These are phyloP conservation scores for Scaptomyza tumidula DNA, from an alignment of 2,888 invertebrate species.

Conservation along the genomic window DNA sequence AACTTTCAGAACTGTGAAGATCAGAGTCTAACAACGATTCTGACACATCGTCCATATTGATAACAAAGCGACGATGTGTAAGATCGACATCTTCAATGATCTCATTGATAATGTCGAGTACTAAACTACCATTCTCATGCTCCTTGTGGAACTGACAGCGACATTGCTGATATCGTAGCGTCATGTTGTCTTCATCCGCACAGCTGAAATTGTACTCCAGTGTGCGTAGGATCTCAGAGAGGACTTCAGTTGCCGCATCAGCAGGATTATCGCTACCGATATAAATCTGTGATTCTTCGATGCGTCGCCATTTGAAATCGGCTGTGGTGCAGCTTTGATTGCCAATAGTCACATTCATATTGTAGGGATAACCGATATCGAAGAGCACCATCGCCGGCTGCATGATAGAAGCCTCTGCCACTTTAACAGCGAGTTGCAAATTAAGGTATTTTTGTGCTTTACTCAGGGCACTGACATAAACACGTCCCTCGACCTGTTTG, in stretches of 20 bases:
- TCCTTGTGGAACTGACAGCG: slow-evolving; percentile 58
- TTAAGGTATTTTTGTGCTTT: slow-evolving; percentile 59
- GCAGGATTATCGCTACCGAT: slow-evolving; percentile 58
- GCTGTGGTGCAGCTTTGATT: slow-evolving; percentile 71
- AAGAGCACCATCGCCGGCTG: slow-evolving; percentile 74
- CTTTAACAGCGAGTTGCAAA: slow-evolving; percentile 53
- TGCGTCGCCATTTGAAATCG: slow-evolving; percentile 74
- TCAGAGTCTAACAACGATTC: slow-evolving; percentile 6
- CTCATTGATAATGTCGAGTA: slow-evolving; percentile 69
- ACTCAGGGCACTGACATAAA: slow-evolving; percentile 60
- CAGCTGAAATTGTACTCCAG: slow-evolving; percentile 69
- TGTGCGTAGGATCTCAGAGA: slow-evolving; percentile 73
- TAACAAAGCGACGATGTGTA: slow-evolving; percentile 54
- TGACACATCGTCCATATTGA: slow-evolving; percentile 21
- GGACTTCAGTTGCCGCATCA: slow-evolving; percentile 64
- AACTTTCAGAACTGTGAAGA: slow-evolving; percentile 34
- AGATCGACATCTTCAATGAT: slow-evolving; percentile 73
- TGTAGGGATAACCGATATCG: slow-evolving; percentile 54
- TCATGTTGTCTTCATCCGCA: slow-evolving; percentile 66
- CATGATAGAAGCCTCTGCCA: slow-evolving; percentile 67
- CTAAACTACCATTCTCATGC: slow-evolving; percentile 42
- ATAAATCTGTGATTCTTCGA: slow-evolving; percentile 51
- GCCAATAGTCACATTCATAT: slow-evolving; percentile 52
- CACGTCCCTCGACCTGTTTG: slow-evolving; percentile 64
- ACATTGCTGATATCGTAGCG: slow-evolving; percentile 65